phyloP scores from a whole-genome alignment of 1,140 invertebrate genomes.

The Trichonephila clavipes region DNA sequence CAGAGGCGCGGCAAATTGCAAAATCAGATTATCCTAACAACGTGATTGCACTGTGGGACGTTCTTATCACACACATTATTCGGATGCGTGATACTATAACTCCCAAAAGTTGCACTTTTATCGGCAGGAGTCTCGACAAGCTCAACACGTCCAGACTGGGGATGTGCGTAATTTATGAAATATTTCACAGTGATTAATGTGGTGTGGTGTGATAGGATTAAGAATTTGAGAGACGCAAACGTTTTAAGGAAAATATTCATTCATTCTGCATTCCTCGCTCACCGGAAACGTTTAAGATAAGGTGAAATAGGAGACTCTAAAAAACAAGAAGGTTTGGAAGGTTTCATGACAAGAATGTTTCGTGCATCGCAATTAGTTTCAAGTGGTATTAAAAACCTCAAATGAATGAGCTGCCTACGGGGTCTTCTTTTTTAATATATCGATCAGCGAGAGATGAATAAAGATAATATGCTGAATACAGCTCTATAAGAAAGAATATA shows the following conservation, averaged over 20 bases:
- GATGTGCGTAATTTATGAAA: constrained; percentile 17
- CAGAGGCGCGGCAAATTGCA: constrained; percentile 55
- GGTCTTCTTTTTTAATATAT: background rate
- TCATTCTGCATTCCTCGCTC: background rate
- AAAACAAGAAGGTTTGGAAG: background rate
- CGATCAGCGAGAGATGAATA: no score
- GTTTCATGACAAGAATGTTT: constrained; percentile 29
- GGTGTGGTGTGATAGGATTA: background rate
- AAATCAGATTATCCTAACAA: constrained; percentile 67
- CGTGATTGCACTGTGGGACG: constrained; percentile 35
- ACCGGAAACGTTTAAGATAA: constrained; percentile 19
- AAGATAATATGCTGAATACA: no score
- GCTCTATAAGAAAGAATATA: no score
- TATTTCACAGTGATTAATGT: constrained; percentile 10
- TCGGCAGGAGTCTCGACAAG: background rate
- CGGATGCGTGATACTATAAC: constrained; percentile 50
- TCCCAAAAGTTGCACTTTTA: constrained; percentile 44
- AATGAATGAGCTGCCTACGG: background rate
- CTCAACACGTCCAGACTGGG: background rate
- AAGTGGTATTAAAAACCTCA: background rate
- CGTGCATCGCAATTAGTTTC: background rate
- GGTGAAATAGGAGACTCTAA: background rate
- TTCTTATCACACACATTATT: constrained; percentile 63
- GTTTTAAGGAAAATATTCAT: background rate
- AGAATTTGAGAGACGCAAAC: background rate